Evolutionary conservation across 1,140 invertebrate species (phyloP).

Genomic region (Drosophila ercepeae): DNA sequence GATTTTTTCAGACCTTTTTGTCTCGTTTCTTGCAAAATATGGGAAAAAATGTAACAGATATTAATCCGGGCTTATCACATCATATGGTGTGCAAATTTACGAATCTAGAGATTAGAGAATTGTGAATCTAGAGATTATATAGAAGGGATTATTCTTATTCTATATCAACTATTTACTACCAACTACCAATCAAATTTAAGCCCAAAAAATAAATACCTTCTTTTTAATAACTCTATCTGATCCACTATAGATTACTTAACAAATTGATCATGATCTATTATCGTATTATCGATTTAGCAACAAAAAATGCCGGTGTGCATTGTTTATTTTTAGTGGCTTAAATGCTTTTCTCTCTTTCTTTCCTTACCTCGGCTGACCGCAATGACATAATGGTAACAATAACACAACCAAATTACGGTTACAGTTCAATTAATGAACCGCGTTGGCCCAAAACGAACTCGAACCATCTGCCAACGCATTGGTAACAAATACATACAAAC

Average conservation of each 20-base stretch:
- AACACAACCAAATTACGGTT: conserved; percentile 55
- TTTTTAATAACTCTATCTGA: not conserved
- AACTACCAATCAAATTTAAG: not conserved
- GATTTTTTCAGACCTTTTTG: conserved; percentile 51
- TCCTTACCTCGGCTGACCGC: conserved; percentile 27
- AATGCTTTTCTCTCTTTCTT: conserved; percentile 20
- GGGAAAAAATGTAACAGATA: conserved; percentile 40
- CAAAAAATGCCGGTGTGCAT: conserved; percentile 35
- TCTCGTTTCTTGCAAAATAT: conserved; percentile 60
- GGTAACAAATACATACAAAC: conserved; percentile 50
- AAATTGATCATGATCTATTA: conserved; percentile 38
- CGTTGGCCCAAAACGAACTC: conserved; percentile 48
- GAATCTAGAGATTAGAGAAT: not conserved
- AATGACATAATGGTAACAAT: conserved; percentile 74
- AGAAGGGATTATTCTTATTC: not conserved
- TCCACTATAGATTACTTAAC: conserved; percentile 30
- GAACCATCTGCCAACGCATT: conserved; percentile 55
- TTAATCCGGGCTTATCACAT: conserved; percentile 13
- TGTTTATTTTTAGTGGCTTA: conserved; percentile 21
- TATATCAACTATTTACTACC: not conserved
- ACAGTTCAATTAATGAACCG: conserved; percentile 73
- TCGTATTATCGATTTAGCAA: conserved; percentile 46
- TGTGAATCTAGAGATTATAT: not conserved
- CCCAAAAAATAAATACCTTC: not conserved
- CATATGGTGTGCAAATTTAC: not conserved